Base-by-base conservation (phyloP, 2,113 vertebrate genomes). In the Pygoscelis antarcticus region DNA sequence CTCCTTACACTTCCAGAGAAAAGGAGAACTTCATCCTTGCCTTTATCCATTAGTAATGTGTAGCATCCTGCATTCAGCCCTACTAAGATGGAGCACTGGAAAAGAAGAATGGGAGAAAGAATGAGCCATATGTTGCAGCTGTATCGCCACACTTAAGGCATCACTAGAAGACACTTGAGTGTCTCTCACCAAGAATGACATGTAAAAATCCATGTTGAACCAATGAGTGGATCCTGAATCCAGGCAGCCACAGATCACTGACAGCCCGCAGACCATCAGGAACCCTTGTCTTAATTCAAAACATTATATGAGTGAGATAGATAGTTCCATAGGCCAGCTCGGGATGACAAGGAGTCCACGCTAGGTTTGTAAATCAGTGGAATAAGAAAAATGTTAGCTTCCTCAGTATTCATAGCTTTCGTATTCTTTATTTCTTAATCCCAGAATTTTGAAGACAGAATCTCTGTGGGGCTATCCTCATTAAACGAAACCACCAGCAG, bases 401-500 rank as follows among this genome's bases (percentile, higher is more conserved):
- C 36, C 42, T 91, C 29, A 29, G 17, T 58, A 65, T 83, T 75
- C 76, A 42, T 9, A 78, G 70, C 13, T 93, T 93, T 93, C 11
- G 9, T 23, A 47, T 86, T 86, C 52, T 83, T 88, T 80, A 49
- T 87, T 85, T 86, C 68, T 90, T 38, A 77, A 62, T 75, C 77
- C 7, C 44, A 60, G 42, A 83, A 47, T 81, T 92, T 22, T 93
- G 83, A 95, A 95, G 51, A 87, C 83, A 78, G 83, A 88, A 80
- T 44, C 16, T 93, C 46, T 55, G 87, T 87, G 64, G 30, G 65
- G 44, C 44, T 83, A 83, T 83, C 54, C 69, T 90, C 80, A 71
- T 84, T 82, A 84, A 91, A 93, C 3, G 9, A 91, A 96, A 92
- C 34, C 76, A 40, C 71, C 95, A 87, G 62, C 77, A 96, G 85